Conservation (phyloP, 2,888 invertebrate genomes). For the Myopa tessellatipennis region DNA sequence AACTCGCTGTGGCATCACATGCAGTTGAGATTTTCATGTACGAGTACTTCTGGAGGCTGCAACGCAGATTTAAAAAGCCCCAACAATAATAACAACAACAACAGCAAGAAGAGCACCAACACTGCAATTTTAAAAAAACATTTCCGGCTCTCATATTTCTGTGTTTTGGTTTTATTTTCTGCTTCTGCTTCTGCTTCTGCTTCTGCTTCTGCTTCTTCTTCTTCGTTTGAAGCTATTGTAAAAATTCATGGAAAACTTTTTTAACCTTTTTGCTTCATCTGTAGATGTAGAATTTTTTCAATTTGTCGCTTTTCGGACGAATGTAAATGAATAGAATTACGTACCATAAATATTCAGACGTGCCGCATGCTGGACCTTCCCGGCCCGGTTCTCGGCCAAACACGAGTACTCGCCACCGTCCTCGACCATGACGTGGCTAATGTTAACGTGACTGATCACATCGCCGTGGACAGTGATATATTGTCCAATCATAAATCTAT, state of each 20-base stretch:
- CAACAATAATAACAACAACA: not conserved
- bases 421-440: slow-evolving; percentile 81
- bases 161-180: not conserved
- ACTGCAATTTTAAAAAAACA: not conserved
- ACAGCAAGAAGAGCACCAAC: no score
- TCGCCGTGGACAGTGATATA: slow-evolving; percentile 83
- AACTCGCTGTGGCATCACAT: not conserved
- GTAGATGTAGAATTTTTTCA: not conserved
- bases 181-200: not conserved
- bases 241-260: slow-evolving; percentile 4
- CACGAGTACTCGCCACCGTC: slow-evolving; percentile 86
- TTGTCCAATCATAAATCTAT: slow-evolving; percentile 81
- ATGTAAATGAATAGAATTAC: slow-evolving; percentile 47
- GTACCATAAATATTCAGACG: slow-evolving; percentile 84
- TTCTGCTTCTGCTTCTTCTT: not conserved
- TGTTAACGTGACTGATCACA: slow-evolving; percentile 86
- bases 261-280: slow-evolving; percentile 16
- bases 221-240: not conserved
- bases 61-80: not conserved
- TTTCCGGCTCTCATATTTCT: not conserved
- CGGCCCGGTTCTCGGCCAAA: slow-evolving; percentile 80
- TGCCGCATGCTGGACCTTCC: slow-evolving; percentile 78
- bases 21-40: slow-evolving; percentile 21
- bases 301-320: slow-evolving; percentile 3
- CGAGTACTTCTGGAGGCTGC: not conserved